These are phyloP conservation scores for Unio delphinus DNA, from an alignment of 2,888 invertebrate species.

Conservation along the genomic window DNA sequence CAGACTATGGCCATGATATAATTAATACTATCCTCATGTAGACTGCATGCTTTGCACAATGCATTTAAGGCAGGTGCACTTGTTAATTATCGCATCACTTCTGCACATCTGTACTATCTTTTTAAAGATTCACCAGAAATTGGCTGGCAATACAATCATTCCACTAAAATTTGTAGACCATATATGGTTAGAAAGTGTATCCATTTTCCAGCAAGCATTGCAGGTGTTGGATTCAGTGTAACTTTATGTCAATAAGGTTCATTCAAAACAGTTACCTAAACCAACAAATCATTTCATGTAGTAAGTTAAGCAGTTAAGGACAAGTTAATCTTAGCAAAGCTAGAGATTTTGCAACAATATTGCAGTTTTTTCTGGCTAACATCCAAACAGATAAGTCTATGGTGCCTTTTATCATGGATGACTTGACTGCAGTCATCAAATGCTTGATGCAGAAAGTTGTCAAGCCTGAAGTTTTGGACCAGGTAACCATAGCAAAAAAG, in stretches of 20 bases:
- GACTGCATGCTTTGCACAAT: too few species aligned
- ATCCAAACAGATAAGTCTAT: constrained; percentile 4
- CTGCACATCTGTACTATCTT: constrained; percentile 46
- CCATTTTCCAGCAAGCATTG: constrained; percentile 8
- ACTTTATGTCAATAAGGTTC: constrained; percentile 6
- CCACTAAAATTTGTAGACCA: constrained; percentile 42
- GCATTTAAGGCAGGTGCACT: constrained; percentile 18
- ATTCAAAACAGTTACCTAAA: too few species aligned
- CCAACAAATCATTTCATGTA: too few species aligned
- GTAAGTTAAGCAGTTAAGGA: neutral
- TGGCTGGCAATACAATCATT: constrained; percentile 37
- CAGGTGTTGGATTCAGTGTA: constrained; percentile 7
- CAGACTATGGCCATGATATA: constrained; percentile 5
- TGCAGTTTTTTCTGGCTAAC: constrained; percentile 12
- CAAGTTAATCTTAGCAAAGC: constrained; percentile 6
- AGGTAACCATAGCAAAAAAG: too few species aligned
- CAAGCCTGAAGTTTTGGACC: too few species aligned
- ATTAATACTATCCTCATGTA: constrained; percentile 27
- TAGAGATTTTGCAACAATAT: constrained; percentile 1
- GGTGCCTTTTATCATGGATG: too few species aligned
- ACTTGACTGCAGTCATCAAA: too few species aligned
- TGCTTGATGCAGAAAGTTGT: too few species aligned
- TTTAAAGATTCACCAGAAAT: constrained; percentile 50
- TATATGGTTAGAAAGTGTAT: constrained; percentile 21
- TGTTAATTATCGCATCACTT: constrained; percentile 33